These are phyloP conservation scores for Periplaneta americana DNA, from an alignment of 1,140 invertebrate genomes.

Conservation along the genomic window DNA sequence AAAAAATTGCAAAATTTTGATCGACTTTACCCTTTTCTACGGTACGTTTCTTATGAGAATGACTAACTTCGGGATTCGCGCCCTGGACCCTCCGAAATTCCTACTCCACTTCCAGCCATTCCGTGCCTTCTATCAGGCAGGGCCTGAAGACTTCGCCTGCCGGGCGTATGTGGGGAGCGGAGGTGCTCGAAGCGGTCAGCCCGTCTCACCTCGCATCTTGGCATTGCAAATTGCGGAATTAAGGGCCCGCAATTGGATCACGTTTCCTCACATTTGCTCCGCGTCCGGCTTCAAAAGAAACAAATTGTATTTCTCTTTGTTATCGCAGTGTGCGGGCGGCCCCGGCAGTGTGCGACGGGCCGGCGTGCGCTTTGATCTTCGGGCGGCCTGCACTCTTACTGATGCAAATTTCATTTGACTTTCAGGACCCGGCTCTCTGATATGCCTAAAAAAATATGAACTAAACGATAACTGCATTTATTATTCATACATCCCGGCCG, in stretches of 20 bases:
- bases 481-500: constrained; percentile 40
- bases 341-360: background rate
- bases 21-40: no score
- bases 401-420: constrained; percentile 42
- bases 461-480: constrained; percentile 43
- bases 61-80: no score
- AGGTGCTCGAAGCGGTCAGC: no score
- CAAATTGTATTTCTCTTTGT: background rate
- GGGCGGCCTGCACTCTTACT: constrained; percentile 30
- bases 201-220: no score
- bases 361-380: background rate
- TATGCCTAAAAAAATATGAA: constrained; percentile 36
- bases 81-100: no score
- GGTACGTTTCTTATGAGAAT: no score
- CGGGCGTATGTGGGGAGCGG: no score
- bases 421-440: constrained; percentile 33
- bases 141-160: no score
- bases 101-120: no score
- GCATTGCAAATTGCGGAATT: background rate
- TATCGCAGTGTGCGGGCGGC: background rate
- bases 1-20: no score
- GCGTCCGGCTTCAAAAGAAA: background rate
- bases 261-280: background rate
- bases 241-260: background rate
- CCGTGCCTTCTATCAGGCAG: no score